Base-by-base conservation (phyloP, 35 echinoderm and acorn worm species). In the Chiridota heheva region DNA sequence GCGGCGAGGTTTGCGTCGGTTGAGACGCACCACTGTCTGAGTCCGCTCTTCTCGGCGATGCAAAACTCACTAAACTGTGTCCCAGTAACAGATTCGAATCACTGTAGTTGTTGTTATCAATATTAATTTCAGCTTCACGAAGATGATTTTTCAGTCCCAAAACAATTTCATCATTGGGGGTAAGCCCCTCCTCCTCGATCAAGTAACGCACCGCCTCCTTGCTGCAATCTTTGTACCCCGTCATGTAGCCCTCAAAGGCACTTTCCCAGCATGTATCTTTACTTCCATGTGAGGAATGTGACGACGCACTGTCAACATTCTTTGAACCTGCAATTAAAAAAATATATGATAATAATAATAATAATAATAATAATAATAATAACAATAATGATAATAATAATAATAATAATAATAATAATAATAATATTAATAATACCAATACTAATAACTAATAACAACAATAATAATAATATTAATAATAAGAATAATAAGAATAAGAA, bases 161-260 rank as follows among this genome's bases (percentile, higher is more conserved):
- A n/a, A 78, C 75, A 18, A 60, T 78, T 35, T 78, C 36, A 61
- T 78, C 75, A 16, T 49, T 58, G 18, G 75, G 75, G 15, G 75
- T 78, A 33, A 78, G 75, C 7, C 75, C 75, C 55, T 78, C 75
- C 75, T 78, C 75, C 39, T 78, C 75, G 2, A 78, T 33, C 16
- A 78, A 42, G 53, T 78, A 78, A 26, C 75, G 25, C 15, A 78
- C 75, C 15, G 75, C 75, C 75, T 78, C 75, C 29, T 78, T 49
- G 35, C 75, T 78, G 34, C 75, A 78, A 57, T 78, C 58, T 42
- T 78, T 78, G 17, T 78, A 78, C 10, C 75, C 75, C 13, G 75
- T 78, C 6, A 78, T 58, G 75, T 78, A 78, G 20, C 75, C 75
- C 35, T 78, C 75, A n/a, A 78, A 62, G 13, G 75, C 75, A 22